Base-by-base conservation (phyloP, 2,888 invertebrate genomes). In the Nipponacmea schrenckii region DNA sequence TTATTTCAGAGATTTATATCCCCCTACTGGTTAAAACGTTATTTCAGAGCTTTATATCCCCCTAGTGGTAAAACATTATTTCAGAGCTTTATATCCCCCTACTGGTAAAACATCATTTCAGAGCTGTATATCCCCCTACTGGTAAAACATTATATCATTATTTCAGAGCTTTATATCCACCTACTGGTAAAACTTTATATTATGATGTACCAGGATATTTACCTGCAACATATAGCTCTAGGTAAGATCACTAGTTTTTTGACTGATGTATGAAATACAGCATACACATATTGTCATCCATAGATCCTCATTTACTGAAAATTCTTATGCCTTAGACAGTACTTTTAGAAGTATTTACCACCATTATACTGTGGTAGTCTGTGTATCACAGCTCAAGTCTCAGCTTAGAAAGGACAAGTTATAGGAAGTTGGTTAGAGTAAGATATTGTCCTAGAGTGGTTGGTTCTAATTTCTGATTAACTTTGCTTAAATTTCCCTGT, bases 81-180 rank as follows among this genome's bases (percentile, higher is more conserved):
- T 10, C 14, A 65, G 0, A 65, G 26, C 10, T 62, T 62, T 31
- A 31, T 31, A 31, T 31, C 31, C 31, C 31, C 31, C 20, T 27
- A 50, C 46, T 31, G n/a, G 45, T 20, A 44, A 12, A 27, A 27
- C 5, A 50, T 26, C 31, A 20, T 78, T 76, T 12, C 77, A 24
- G 10, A 31, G 31, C 65, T 17, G 44, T n/a, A 2, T 20, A 24
- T 27, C 20, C 39, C 27, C n/a, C 56, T 27, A 50, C 39, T 31
- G n/a, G 45, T 20, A 44, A 12, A 27, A 27, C n/a, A 26, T 56
- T 48, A 56, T 56, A 56, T 56, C 10, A 24, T 27, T 46, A n/a
- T 78, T 76, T 14, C 77, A 83, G 83, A 69, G 82, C 82, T 17
- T 74, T 83, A 39, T 82, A 82, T 67, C 83, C 83, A 31, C 83